Percentiles rank a stretch among this genome's conserved stretches.
Conservation (phyloP, 2,888 invertebrate species). For the Chalcosyrphus nemorum region DNA sequence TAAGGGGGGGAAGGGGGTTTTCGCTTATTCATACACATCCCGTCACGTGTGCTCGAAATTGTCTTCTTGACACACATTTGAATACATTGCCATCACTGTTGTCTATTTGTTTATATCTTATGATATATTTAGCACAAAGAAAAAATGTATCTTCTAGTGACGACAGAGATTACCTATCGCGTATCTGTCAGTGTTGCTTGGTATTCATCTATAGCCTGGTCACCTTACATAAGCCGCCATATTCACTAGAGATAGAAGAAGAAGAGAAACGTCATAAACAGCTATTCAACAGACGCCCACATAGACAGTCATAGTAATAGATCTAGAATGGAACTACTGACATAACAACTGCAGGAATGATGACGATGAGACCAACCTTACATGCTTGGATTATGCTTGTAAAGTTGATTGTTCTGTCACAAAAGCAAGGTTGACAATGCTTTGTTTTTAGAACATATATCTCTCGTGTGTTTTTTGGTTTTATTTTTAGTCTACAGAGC, state of each 20-base stretch:
- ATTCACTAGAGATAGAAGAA: no score
- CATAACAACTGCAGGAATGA: background rate
- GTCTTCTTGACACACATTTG: constrained; percentile 63
- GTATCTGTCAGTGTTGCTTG: background rate
- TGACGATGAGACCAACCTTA: constrained; percentile 40
- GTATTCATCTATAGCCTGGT: background rate
- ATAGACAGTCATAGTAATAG: background rate
- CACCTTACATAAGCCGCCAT: constrained; percentile 20
- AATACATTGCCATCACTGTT: constrained; percentile 17
- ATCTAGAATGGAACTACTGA: background rate
- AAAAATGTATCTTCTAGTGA: constrained; percentile 6
- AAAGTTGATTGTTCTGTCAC: constrained; percentile 21
- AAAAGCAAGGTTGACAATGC: constrained; percentile 42
- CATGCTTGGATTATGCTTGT: constrained; percentile 28
- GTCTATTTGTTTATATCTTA: constrained; percentile 1
- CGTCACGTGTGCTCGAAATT: constrained; percentile 40
- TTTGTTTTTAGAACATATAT: constrained; percentile 1
- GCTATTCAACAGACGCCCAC: background rate
- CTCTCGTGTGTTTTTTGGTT: background rate
- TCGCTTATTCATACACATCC: background rate
- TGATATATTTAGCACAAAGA: constrained; percentile 19
- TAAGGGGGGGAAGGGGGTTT: no score
- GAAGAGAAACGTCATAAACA: constrained; percentile 39
- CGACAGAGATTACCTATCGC: constrained; percentile 21
- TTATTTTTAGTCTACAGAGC: constrained; percentile 8